These are phyloP conservation scores for Dromas ardeola DNA, from an alignment of 2,113 vertebrate species.

Conservation along the genomic window DNA sequence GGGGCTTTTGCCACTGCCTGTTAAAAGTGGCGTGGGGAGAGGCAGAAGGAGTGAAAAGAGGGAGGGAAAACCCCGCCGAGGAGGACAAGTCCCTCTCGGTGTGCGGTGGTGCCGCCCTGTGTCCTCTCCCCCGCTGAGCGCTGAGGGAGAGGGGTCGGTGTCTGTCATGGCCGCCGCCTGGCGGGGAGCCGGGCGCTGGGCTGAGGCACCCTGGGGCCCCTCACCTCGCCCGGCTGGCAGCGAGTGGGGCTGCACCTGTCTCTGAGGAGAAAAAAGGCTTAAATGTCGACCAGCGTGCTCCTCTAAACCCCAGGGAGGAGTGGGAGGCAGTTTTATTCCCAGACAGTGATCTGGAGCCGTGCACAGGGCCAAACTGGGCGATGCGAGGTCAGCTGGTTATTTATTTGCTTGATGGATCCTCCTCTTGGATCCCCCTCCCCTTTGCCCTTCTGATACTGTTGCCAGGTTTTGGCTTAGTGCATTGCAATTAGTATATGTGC, in stretches of 20 bases:
- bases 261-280: background rate
- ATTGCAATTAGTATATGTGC: background rate
- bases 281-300: fast-evolving
- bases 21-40: background rate
- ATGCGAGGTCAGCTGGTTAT: background rate
- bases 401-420: background rate
- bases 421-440: background rate
- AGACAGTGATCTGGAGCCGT: background rate
- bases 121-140: fast-evolving
- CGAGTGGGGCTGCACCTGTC: background rate
- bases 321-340: background rate
- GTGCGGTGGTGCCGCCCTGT: fast-evolving
- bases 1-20: fast-evolving
- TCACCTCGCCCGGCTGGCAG: background rate
- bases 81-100: too few relatives aligned
- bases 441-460: background rate
- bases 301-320: background rate
- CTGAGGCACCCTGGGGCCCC: background rate
- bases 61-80: background rate
- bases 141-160: background rate
- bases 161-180: background rate
- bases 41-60: background rate
- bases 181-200: background rate
- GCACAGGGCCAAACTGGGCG: background rate
- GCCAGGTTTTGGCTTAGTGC: background rate